phyloP scores from a whole-genome alignment of 2,888 invertebrate species.

The Chydorus sphaericus region DNA sequence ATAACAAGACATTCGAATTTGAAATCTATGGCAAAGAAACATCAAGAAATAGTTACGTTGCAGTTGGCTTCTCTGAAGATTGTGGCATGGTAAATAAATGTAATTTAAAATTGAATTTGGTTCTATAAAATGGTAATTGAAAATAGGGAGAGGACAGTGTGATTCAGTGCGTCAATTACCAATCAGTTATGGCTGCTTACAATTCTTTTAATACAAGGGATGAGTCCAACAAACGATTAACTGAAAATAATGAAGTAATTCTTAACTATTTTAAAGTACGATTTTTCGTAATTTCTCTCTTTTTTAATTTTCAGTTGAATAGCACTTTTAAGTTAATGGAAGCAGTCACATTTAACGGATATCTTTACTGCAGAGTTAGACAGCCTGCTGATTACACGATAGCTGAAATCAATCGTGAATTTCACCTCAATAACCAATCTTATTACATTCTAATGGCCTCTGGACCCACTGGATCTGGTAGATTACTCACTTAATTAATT shows the following conservation, averaged over 20 bases:
- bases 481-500: no score
- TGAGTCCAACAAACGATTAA: no score
- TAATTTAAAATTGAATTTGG: background rate
- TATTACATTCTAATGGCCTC: no score
- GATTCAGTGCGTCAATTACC: constrained; percentile 10
- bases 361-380: constrained; percentile 8
- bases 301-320: background rate
- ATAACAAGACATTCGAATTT: background rate
- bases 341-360: background rate
- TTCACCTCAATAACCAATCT: no score
- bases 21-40: background rate
- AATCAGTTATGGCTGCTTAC: background rate
- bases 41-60: background rate
- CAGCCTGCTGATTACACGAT: no score
- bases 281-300: no score
- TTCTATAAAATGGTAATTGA: background rate
- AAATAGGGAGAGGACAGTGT: constrained; percentile 11
- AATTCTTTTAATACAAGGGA: background rate
- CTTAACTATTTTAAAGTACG: no score
- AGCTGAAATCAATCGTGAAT: no score
- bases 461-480: no score
- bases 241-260: no score
- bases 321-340: background rate
- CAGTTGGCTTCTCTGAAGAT: background rate
- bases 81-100: background rate